These are phyloP conservation scores for Gadus chalcogrammus DNA, from an alignment of 2,113 vertebrate species.

Conservation along the genomic window DNA sequence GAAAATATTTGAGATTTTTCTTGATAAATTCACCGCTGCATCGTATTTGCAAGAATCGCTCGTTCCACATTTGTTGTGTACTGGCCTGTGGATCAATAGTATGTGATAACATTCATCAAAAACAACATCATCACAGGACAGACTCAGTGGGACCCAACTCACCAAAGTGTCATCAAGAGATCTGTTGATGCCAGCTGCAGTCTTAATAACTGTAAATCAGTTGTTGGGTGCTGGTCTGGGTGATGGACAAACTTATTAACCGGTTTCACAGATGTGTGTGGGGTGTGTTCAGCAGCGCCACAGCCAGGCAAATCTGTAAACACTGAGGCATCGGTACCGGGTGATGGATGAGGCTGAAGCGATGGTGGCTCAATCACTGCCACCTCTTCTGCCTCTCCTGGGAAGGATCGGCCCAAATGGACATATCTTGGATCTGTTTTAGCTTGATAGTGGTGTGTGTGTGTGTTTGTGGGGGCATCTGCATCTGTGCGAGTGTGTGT, in stretches of 20 bases:
- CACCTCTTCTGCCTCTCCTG: conserved; percentile 15
- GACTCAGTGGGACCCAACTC: conserved; percentile 2
- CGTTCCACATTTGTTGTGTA: no score
- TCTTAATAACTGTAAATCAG: conserved; percentile 9
- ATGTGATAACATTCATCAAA: conserved; percentile 22
- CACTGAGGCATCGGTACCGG: neutral
- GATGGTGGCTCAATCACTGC: conserved; percentile 49
- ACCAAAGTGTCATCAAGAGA: conserved; percentile 19
- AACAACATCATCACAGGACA: conserved; percentile 20
- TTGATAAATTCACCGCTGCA: conserved; percentile 8
- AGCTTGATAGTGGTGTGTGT: conserved; percentile 2
- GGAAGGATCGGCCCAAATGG: neutral
- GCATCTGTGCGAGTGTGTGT: conserved; percentile 1
- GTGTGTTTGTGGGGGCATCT: neutral
- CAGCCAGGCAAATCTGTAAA: conserved; percentile 24
- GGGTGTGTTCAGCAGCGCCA: conserved; percentile 24
- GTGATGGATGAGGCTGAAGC: conserved; percentile 50
- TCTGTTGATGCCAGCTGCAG: conserved; percentile 11
- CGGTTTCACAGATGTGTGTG: conserved; percentile 24
- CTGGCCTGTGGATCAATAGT: conserved; percentile 36
- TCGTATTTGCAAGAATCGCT: no score
- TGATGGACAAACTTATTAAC: neutral
- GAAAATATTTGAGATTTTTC: conserved; percentile 12
- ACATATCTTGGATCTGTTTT: neutral
- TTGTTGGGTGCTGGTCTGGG: neutral